phyloP scores from a whole-genome alignment of 1,140 invertebrate species.

The Cylas formicarius region DNA sequence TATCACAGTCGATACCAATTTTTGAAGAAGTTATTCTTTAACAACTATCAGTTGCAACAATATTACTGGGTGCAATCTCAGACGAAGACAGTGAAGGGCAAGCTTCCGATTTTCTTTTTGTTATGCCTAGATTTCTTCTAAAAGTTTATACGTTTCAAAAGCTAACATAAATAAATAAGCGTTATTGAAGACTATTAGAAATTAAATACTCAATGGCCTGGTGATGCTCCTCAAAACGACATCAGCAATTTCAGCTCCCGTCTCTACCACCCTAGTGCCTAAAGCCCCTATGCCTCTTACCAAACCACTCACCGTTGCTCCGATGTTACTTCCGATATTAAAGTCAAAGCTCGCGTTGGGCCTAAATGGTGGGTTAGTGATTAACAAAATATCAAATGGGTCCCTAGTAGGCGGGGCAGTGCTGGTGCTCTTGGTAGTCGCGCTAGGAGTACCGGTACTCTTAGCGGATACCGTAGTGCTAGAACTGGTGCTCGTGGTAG shows the following conservation, averaged over 20 bases:
- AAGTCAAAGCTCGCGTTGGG: slow-evolving; percentile 15
- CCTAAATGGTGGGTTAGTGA: slow-evolving; percentile 21
- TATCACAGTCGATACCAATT: too few species aligned
- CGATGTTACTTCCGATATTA: slow-evolving; percentile 26
- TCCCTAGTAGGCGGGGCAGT: slow-evolving; percentile 4
- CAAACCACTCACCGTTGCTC: slow-evolving; percentile 24
- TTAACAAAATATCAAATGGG: slow-evolving; percentile 9
- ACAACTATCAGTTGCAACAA: too few species aligned
- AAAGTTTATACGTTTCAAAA: too few species aligned
- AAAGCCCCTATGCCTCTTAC: slow-evolving; percentile 28
- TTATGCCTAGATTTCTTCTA: too few species aligned
- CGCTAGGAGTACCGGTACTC: slow-evolving; percentile 4
- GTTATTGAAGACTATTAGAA: too few species aligned
- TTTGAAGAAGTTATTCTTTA: too few species aligned
- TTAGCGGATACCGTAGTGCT: slow-evolving; percentile 7
- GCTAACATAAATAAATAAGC: too few species aligned
- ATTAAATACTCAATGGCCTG: slow-evolving; percentile 11
- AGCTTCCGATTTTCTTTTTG: too few species aligned
- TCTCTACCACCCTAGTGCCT: slow-evolving; percentile 32
- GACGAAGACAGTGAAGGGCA: not conserved
- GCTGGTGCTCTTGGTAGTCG: slow-evolving; percentile 3
- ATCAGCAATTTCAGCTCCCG: slow-evolving; percentile 34
- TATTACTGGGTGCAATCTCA: not conserved
- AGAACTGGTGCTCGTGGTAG: slow-evolving; percentile 6
- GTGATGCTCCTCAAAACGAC: slow-evolving; percentile 26